These are phyloP conservation scores for Leptinotarsa tumamoca DNA, from an alignment of 2,888 invertebrate species.

Conservation along the genomic window DNA sequence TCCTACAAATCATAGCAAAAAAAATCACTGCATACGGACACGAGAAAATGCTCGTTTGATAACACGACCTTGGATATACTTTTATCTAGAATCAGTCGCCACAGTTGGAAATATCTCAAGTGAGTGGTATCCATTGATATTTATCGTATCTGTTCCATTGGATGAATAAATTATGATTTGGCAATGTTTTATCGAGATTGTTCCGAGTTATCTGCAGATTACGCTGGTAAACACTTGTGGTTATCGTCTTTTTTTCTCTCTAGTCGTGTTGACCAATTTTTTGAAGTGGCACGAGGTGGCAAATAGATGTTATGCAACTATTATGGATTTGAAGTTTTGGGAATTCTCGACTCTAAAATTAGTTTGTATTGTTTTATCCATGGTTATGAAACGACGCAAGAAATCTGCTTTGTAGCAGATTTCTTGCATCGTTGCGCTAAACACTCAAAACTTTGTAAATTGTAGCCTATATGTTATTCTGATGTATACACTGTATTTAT, in stretches of 20 bases:
- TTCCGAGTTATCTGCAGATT: slow-evolving; percentile 12
- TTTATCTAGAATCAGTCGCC: slow-evolving; percentile 6
- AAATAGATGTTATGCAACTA: not conserved
- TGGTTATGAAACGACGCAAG: too few relatives aligned
- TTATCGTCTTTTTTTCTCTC: slow-evolving; percentile 2
- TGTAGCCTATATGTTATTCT: too few relatives aligned
- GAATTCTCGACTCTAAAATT: too few relatives aligned
- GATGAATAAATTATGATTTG: slow-evolving; percentile 19
- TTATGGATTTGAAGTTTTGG: too few relatives aligned
- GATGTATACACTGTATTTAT: too few relatives aligned
- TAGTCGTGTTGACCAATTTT: slow-evolving; percentile 12
- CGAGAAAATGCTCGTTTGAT: slow-evolving; percentile 2
- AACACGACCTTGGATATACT: slow-evolving; percentile 5
- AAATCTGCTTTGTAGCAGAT: too few relatives aligned
- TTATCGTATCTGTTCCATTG: not conserved
- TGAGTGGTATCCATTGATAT: slow-evolving; percentile 9
- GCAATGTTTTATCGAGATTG: slow-evolving; percentile 14
- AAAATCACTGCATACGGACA: not conserved
- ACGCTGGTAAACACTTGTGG: slow-evolving; percentile 12
- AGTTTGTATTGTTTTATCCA: too few relatives aligned
- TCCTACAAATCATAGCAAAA: not conserved
- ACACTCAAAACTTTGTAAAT: too few relatives aligned
- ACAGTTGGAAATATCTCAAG: slow-evolving; percentile 9
- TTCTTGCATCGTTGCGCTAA: too few relatives aligned
- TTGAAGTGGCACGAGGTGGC: not conserved